Evolutionary conservation across 2,113 vertebrate species (phyloP), one percentile per base, ranked within the genome.

Genomic region (Talpa occidentalis): DNA sequence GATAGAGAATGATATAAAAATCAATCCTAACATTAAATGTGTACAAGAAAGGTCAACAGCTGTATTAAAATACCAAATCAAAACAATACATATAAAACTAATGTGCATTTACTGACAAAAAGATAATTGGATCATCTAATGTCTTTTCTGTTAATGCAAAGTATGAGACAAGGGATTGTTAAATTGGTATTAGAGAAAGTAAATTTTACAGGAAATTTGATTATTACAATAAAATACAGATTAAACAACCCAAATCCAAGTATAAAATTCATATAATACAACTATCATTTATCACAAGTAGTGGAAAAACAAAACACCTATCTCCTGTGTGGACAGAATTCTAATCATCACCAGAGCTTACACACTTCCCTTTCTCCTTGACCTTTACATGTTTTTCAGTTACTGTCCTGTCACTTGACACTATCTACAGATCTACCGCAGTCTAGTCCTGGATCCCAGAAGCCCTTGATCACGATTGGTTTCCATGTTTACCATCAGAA

Each of bases 11-110:
- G 86, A 95, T 93, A 91, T 78, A 89, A 97, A 93, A 95, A 96
- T 95, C 77, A 96, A 95, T 97, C 74, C 60, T 89, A 95, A 76
- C 82, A 95, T 95, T 95, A 95, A 94, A 88, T 87, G 21, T 93
- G 92, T 89, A 84, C 91, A 95, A 89, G 40, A 94, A 96, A 94
- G 59, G 80, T 92, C 66, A 93, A 73, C 62, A 90, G 80, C 69
- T 86, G 66, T 83, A 94, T 86, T 95, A 95, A 96, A 96, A 95
- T 77, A 90, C 9, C 74, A 78, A 94, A 93, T 88, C 74, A 88
- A 91, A 90, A 74, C 16, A 85, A 96, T 67, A 69, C 47, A 90
- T 82, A 40, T 30, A 88, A 85, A 40, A 91, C 32, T 93, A 91
- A 91, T 77, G 37, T 40, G 3, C 21, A 64, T 91, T 95, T 93